Evolutionary conservation across 2,797 vertebrate genomes (phyloP).

Genomic region (Cryptoprocta ferox): DNA sequence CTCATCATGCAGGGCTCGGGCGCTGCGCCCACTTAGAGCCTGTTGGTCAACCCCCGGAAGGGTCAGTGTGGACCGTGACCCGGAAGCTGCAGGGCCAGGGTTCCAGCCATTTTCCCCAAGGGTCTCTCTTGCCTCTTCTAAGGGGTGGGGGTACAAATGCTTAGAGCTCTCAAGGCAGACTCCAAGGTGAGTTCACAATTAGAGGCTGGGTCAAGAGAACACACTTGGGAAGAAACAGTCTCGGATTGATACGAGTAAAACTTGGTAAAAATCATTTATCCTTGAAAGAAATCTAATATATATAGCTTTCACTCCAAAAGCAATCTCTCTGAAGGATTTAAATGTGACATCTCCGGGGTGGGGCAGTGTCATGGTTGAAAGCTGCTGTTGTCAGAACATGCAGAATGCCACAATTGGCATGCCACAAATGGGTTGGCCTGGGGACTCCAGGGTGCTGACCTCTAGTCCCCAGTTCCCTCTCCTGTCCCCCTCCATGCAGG

Average conservation of each 20-base stretch:
- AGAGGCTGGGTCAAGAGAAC: background rate
- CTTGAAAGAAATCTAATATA: background rate
- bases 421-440: background rate
- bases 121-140: background rate
- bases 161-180: background rate
- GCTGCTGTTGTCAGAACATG: background rate
- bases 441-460: background rate
- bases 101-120: background rate
- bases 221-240: background rate
- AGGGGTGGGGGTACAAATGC: background rate
- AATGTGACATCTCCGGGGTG: background rate
- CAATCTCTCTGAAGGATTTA: background rate
- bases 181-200: background rate
- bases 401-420: no score
- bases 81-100: rapidly evolving
- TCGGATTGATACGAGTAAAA: background rate
- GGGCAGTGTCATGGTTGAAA: background rate
- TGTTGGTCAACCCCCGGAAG: no score
- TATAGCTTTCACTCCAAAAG: background rate
- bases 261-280: background rate
- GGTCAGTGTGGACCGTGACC: background rate
- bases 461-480: background rate
- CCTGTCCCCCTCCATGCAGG: no score
- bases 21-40: rapidly evolving
- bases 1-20: background rate